These are phyloP conservation scores for Lysandra bellargus DNA, from an alignment of 2,888 invertebrate genomes.

Conservation along the genomic window DNA sequence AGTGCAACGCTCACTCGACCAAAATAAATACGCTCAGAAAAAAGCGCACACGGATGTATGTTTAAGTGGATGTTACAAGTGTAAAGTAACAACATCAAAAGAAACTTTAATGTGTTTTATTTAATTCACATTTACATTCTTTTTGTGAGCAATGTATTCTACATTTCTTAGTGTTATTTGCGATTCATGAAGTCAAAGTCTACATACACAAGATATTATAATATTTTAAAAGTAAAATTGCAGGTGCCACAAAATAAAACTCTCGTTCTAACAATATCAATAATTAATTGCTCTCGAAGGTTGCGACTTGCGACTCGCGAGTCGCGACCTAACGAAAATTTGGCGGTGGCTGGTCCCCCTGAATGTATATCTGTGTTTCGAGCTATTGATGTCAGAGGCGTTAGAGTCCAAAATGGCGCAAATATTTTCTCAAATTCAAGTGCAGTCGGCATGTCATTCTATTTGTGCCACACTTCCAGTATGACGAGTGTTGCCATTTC, in stretches of 20 bases:
- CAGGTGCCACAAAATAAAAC: neutral
- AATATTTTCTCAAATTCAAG: constrained; percentile 36
- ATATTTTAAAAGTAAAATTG: neutral
- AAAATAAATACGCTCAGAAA: constrained; percentile 44
- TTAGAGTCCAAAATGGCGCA: constrained; percentile 40
- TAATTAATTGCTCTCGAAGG: too few relatives aligned
- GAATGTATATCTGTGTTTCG: neutral
- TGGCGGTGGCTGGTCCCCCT: neutral
- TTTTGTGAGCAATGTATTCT: neutral
- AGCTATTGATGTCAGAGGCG: constrained; percentile 35
- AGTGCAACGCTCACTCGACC: constrained; percentile 57
- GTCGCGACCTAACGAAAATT: neutral
- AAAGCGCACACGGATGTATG: constrained; percentile 15
- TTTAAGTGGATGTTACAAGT: neutral
- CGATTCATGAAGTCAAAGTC: neutral
- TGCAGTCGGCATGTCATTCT: constrained; percentile 67
- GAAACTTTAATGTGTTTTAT: neutral
- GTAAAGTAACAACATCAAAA: neutral
- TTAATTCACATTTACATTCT: neutral
- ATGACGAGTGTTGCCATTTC: constrained; percentile 75
- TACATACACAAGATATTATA: neutral
- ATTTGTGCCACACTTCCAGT: constrained; percentile 76
- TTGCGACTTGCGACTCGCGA: too few relatives aligned
- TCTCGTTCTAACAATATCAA: neutral
- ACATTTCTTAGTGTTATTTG: neutral